Percentiles rank a stretch among this genome's conserved stretches.
Evolutionary conservation across 2,888 invertebrate species (phyloP).

Genomic region (Xestobium rufovillosum): DNA sequence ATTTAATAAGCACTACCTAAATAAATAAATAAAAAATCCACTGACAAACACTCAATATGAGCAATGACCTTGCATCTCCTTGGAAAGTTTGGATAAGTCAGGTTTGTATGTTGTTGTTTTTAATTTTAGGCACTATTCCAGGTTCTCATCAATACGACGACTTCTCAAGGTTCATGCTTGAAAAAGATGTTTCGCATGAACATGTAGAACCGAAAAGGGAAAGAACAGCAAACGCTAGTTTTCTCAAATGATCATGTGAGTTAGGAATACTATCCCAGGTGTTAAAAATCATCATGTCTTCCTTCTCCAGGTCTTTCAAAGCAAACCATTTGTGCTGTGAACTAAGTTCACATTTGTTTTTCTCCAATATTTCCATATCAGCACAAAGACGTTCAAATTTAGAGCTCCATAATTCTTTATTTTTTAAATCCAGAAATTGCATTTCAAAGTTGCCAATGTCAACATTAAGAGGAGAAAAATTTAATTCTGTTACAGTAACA

Average conservation of each 20-base stretch:
- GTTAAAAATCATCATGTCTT: constrained; percentile 20
- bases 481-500: constrained; percentile 22
- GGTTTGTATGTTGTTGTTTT: constrained; percentile 25
- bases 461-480: constrained; percentile 21
- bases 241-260: constrained; percentile 13
- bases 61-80: constrained; percentile 13
- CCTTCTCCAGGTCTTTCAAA: constrained; percentile 23
- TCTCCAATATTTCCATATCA: constrained; percentile 34
- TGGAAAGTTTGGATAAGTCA: constrained; percentile 19
- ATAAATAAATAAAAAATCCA: too few species aligned
- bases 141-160: constrained; percentile 25
- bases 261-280: constrained; percentile 11
- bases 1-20: too few species aligned
- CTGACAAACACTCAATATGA: constrained; percentile 10
- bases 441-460: constrained; percentile 29
- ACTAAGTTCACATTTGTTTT: constrained; percentile 27
- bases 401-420: constrained; percentile 24
- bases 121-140: constrained; percentile 25
- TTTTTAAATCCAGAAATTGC: constrained; percentile 30
- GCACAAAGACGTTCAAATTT: constrained; percentile 35
- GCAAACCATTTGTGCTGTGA: constrained; percentile 25
- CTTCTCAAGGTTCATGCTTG: constrained; percentile 19
- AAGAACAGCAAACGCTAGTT: constrained; percentile 21
- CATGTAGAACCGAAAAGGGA: constrained; percentile 20
- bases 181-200: constrained; percentile 23